These are phyloP conservation scores for Plebejus melissa DNA, from an alignment of 2,888 invertebrate species.

Conservation along the genomic window DNA sequence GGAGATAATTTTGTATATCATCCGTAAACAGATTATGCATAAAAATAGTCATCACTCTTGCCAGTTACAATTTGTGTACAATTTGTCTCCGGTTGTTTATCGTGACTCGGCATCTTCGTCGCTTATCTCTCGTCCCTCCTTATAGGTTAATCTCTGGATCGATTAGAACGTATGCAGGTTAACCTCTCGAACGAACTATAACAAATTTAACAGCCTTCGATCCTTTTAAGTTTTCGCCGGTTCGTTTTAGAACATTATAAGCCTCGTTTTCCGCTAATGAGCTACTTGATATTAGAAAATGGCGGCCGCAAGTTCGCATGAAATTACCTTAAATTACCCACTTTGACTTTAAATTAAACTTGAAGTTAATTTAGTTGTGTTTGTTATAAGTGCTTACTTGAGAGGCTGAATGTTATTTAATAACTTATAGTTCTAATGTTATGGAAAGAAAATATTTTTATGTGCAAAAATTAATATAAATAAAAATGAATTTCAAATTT, in stretches of 20 bases:
- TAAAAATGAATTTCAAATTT: too few species aligned
- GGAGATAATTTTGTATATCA: slow-evolving; percentile 77
- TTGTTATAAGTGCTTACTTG: neutral
- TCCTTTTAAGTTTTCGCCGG: slow-evolving; percentile 21
- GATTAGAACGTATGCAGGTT: slow-evolving; percentile 20
- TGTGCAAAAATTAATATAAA: too few species aligned
- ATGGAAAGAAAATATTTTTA: neutral
- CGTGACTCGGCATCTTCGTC: slow-evolving; percentile 58
- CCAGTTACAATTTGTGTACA: slow-evolving; percentile 43
- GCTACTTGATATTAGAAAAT: slow-evolving; percentile 27
- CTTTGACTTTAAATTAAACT: slow-evolving; percentile 20
- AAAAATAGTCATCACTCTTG: slow-evolving; percentile 68
- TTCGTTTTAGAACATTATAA: slow-evolving; percentile 23
- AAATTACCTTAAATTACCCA: slow-evolving; percentile 26
- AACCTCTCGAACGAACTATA: slow-evolving; percentile 19
- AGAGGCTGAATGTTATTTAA: neutral
- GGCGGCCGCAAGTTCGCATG: slow-evolving; percentile 17
- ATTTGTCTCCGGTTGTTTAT: slow-evolving; percentile 51
- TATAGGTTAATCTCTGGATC: slow-evolving; percentile 26
- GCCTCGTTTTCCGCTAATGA: slow-evolving; percentile 25
- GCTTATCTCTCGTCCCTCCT: slow-evolving; percentile 47
- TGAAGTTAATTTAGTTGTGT: slow-evolving; percentile 14
- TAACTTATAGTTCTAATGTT: neutral
- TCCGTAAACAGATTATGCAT: slow-evolving; percentile 75
- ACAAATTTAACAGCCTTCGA: slow-evolving; percentile 14